Percentiles rank a stretch among this genome's conserved stretches.
Evolutionary conservation across 2,113 vertebrate genomes (phyloP).

Genomic region (Oryzias woworae): DNA sequence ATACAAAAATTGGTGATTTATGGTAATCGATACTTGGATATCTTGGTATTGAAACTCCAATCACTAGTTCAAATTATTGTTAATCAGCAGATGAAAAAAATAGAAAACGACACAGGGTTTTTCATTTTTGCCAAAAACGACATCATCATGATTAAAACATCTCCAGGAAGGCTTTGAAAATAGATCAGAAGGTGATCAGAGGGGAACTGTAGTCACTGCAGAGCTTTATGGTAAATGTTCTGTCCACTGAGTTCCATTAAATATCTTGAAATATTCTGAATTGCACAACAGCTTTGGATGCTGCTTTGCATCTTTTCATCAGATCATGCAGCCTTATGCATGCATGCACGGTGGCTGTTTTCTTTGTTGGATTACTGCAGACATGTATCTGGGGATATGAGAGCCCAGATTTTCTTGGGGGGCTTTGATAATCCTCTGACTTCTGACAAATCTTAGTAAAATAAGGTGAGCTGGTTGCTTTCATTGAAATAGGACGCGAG

Average conservation of each 20-base stretch:
- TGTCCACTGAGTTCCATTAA: slow-evolving; percentile 42
- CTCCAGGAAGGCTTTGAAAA: too few species aligned
- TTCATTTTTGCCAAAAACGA: too few species aligned
- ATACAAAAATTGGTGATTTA: too few species aligned
- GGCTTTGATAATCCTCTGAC: slow-evolving; percentile 71
- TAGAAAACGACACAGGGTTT: too few species aligned
- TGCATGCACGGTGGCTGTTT: slow-evolving; percentile 24
- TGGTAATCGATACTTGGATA: too few species aligned
- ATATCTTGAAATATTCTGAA: slow-evolving; percentile 49
- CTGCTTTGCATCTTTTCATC: slow-evolving; percentile 30
- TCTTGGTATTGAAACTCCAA: too few species aligned
- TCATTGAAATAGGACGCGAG: slow-evolving; percentile 67
- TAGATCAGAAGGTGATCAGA: too few species aligned
- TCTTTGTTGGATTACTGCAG: slow-evolving; percentile 54
- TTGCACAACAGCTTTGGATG: slow-evolving; percentile 45
- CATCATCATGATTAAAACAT: too few species aligned
- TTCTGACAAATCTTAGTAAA: slow-evolving; percentile 60
- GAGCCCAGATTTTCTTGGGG: slow-evolving; percentile 44
- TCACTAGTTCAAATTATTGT: too few species aligned
- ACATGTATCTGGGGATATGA: slow-evolving; percentile 51
- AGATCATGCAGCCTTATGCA: slow-evolving; percentile 49
- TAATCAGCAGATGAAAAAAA: too few species aligned
- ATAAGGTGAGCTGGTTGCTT: slow-evolving; percentile 53
- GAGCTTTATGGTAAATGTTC: slow-evolving; percentile 20
- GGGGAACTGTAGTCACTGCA: slow-evolving; percentile 17